Evolutionary conservation across 2,797 vertebrate species (phyloP), one percentile per base, ranked within the genome.

Genomic region (Scolopax rusticola): DNA sequence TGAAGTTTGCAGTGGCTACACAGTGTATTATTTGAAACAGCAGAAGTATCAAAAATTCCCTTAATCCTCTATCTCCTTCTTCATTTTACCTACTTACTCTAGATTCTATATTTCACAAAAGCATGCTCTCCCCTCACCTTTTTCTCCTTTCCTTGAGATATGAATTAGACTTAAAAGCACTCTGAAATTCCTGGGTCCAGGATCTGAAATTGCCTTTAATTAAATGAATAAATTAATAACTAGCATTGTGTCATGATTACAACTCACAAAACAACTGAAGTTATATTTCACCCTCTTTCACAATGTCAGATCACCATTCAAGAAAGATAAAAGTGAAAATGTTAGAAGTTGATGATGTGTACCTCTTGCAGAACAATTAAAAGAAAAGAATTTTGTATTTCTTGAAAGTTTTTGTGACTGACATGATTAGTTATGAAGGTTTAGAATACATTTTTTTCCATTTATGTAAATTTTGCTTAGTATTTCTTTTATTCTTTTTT

Each of bases 151-250:
- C 16, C 15, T 23, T 57, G 25, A 78, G 25, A 75, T 48, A 68
- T 9, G 13, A 79, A 59, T 43, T 50, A 76, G 12, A 59, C 25
- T 32, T 57, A 47, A 84, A 92, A 90, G 9, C 13, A 75, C 21
- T 59, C 38, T 70, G 28, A 81, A 69, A 4, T 69, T 83, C 15
- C 47, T 47, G 16, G 6, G 8, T 20, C 70, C 50, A 73, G 41
- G 27, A 3, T 70, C 59, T 71, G 38, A 94, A 93, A 71, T 45
- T 47, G 3, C 15, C 68, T 92, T 89, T 90, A 92, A 91, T 94
- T 70, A 91, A 94, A 90, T 59, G 17, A 89, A 87, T 88, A 88
- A 85, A 88, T 68, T 33, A 76, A 77, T 69, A 88, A 86, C 77
- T 89, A 88, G 71, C 18, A 57, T 23, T 40, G 30, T 48, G 20